These are phyloP conservation scores for Diachrysia chrysitis DNA, from an alignment of 2,888 invertebrate genomes.

Conservation along the genomic window DNA sequence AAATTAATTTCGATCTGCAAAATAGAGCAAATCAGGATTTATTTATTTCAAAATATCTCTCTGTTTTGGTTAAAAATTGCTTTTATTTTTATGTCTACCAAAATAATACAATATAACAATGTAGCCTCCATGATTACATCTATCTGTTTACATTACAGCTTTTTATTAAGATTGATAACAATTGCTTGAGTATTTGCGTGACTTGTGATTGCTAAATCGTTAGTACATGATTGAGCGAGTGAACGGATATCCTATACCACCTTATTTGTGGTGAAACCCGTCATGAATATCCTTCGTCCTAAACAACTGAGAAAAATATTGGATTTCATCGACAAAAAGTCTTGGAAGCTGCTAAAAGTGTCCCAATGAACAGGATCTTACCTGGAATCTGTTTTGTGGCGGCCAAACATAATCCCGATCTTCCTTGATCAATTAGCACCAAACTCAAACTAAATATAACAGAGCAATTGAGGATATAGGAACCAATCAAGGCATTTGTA, in stretches of 20 bases:
- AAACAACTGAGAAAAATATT: conserved; percentile 3
- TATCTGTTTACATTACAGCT: not conserved
- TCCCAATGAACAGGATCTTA: not conserved
- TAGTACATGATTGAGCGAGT: not conserved
- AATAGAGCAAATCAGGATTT: too few relatives aligned
- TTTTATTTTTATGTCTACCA: too few relatives aligned
- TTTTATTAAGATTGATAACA: conserved; percentile 2
- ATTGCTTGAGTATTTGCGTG: not conserved
- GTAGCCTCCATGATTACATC: not conserved
- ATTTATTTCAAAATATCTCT: too few relatives aligned
- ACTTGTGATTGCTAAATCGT: not conserved
- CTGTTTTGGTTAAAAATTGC: too few relatives aligned
- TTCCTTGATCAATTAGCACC: too few relatives aligned
- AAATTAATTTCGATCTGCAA: too few relatives aligned
- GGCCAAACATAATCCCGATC: not conserved
- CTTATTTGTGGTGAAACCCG: not conserved
- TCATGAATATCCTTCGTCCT: not conserved
- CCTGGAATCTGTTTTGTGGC: not conserved
- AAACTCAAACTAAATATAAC: too few relatives aligned
- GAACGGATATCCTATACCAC: not conserved
- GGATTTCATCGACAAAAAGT: not conserved
- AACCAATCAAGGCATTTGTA: too few relatives aligned
- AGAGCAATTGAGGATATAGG: too few relatives aligned
- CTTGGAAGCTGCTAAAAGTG: not conserved
- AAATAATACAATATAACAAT: too few relatives aligned